Evolutionary conservation across 2,113 vertebrate genomes (phyloP).

Genomic region (Cranoglanis bouderius): DNA sequence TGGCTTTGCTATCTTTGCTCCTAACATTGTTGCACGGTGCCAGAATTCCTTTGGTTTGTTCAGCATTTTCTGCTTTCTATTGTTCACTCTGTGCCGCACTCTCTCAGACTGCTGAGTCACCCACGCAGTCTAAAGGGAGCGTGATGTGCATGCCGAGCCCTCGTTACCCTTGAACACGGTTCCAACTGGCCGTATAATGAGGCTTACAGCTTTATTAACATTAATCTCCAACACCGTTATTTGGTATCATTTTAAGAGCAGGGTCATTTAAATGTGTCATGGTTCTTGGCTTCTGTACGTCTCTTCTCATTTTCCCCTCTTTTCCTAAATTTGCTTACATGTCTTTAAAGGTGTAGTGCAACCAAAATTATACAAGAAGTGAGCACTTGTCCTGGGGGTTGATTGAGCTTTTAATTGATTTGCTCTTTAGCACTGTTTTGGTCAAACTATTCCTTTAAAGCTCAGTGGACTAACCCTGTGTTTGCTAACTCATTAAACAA

Average conservation of each 20-base stretch:
- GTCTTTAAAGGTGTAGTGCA: constrained; percentile 14
- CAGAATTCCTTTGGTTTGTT: neutral
- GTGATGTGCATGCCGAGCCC: neutral
- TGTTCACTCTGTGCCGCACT: neutral
- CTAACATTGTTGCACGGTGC: neutral
- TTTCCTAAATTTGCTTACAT: constrained; percentile 9
- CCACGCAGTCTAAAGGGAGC: neutral
- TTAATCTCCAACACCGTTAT: neutral
- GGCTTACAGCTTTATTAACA: neutral
- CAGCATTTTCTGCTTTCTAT: neutral
- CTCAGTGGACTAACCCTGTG: neutral
- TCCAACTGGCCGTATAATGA: constrained; percentile 41
- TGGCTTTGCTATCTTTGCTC: neutral
- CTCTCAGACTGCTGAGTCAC: constrained; percentile 3
- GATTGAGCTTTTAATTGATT: neutral
- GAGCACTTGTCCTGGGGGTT: neutral
- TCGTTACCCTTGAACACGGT: neutral
- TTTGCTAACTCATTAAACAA: neutral
- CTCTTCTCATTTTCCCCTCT: neutral
- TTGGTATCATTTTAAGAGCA: neutral
- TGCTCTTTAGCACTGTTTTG: neutral
- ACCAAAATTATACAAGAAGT: neutral
- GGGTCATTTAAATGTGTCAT: neutral
- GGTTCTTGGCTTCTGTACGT: neutral
- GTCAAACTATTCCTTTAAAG: neutral